Evolutionary conservation across 1,140 invertebrate genomes (phyloP), one percentile per base, ranked within the genome.

Genomic region (Monomorium pharaonis): DNA sequence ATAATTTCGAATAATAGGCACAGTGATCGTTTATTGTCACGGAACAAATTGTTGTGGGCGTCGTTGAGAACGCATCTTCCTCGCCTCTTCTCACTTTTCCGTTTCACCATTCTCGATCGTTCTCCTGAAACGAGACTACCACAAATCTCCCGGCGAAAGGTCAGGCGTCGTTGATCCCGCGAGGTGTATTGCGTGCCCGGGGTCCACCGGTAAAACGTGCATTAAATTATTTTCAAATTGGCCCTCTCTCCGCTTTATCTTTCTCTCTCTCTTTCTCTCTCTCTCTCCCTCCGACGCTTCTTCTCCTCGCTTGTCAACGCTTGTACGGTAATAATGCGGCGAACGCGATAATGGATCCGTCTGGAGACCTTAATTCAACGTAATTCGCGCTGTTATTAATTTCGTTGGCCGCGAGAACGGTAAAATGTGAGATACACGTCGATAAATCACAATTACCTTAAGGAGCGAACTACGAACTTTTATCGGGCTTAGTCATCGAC

Each of bases 141-240:
- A 85, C 86, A 87, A 87, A 87, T 87, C 86, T 87, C 33, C 30
- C 21, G 67, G 56, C 54, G 47, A 86, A 81, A 86, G 84, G 84
- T 80, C 75, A 65, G 21, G 33, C 84, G 18, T 69, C 58, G 44
- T 51, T 74, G 84, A 86, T 47, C 86, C 67, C 75, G 54, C 74
- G 65, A 86, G 75, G 72, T 80, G 76, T 54, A 80, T 37, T 37
- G 76, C 33, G 83, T 65, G 63, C 70, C 49, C 62, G 76, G 63
- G n/a, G 67, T 65, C 51, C 76, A 81, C 54, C 51, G 54, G 65
- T 74, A 86, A 80, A 80, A 74, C 58, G 76, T 12, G 42, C 49
- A 49, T 88, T 88, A 56, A 88, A 86, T 77, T 88, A 86, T 86
- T 80, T 80, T 86, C 49, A 88, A 86, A 88, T 86, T 80, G 72